These are phyloP conservation scores for Gymnoscopelus braueri DNA, from an alignment of 2,797 vertebrate genomes.

Conservation along the genomic window DNA sequence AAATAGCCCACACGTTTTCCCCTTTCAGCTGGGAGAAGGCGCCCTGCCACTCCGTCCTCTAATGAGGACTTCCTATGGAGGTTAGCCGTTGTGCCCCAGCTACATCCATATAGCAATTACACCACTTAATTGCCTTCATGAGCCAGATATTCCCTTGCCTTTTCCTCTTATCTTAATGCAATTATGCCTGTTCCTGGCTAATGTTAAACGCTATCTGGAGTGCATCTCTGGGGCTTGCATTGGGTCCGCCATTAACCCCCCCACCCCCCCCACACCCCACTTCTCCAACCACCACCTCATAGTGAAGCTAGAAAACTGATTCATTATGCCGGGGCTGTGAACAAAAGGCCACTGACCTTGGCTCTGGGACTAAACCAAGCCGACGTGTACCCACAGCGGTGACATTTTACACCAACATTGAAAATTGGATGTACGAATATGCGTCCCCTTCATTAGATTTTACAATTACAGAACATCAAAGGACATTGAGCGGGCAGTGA, in stretches of 20 bases:
- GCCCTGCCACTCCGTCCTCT: constrained; percentile 1
- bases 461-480: neutral
- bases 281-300: neutral
- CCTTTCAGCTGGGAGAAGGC: neutral
- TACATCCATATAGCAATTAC: constrained; percentile 29
- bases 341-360: neutral
- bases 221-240: constrained; percentile 9
- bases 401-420: constrained; percentile 12
- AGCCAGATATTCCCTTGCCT: constrained; percentile 33
- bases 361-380: neutral
- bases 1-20: neutral
- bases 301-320: neutral
- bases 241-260: neutral
- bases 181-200: constrained; percentile 25
- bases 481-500: neutral
- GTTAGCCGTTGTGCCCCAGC: constrained; percentile 1
- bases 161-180: constrained; percentile 29
- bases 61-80: constrained; percentile 24
- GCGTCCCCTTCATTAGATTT: constrained; percentile 1
- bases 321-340: neutral
- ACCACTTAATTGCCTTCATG: constrained; percentile 26
- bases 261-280: neutral
- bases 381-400: neutral
- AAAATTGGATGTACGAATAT: constrained; percentile 1
- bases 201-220: constrained; percentile 23